These are phyloP conservation scores for Cyrtonyx montezumae DNA, from an alignment of 2,113 vertebrate species.

Conservation along the genomic window DNA sequence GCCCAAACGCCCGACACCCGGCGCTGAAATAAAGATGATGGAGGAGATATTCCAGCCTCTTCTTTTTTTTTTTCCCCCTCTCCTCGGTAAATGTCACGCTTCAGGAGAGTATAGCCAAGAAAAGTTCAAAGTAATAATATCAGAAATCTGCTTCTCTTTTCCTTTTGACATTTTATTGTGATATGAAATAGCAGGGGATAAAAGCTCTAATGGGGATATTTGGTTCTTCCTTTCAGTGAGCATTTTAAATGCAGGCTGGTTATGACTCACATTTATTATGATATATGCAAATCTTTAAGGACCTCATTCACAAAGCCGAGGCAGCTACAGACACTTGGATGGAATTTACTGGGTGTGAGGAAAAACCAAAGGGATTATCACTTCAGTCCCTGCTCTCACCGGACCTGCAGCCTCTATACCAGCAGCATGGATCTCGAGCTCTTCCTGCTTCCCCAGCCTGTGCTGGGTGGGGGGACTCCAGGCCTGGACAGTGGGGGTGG, in stretches of 20 bases:
- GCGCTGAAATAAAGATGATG: conserved; percentile 33
- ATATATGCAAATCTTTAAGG: conserved; percentile 52
- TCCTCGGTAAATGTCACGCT: conserved; percentile 73
- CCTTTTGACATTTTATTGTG: conserved; percentile 76
- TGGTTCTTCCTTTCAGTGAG: conserved; percentile 31
- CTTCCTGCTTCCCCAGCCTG: background rate
- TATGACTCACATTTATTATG: conserved; percentile 57
- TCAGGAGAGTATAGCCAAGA: conserved; percentile 60
- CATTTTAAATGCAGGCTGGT: conserved; percentile 30
- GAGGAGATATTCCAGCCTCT: conserved; percentile 5
- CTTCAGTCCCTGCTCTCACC: background rate
- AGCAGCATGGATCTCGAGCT: background rate
- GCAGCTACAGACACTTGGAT: background rate
- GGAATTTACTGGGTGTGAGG: background rate
- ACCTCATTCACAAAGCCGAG: conserved; percentile 10
- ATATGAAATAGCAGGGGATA: conserved; percentile 58
- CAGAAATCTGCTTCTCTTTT: conserved; percentile 70
- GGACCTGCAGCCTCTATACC: background rate
- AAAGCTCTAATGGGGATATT: conserved; percentile 60
- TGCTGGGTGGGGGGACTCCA: too few relatives aligned
- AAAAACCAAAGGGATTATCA: background rate
- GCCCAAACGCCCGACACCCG: background rate
- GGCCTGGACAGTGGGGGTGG: accelerated
- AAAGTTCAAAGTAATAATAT: conserved; percentile 77
- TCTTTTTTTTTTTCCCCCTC: background rate